Conservation (phyloP, 2,888 invertebrate species). For the Sphecodes monilicornis region DNA sequence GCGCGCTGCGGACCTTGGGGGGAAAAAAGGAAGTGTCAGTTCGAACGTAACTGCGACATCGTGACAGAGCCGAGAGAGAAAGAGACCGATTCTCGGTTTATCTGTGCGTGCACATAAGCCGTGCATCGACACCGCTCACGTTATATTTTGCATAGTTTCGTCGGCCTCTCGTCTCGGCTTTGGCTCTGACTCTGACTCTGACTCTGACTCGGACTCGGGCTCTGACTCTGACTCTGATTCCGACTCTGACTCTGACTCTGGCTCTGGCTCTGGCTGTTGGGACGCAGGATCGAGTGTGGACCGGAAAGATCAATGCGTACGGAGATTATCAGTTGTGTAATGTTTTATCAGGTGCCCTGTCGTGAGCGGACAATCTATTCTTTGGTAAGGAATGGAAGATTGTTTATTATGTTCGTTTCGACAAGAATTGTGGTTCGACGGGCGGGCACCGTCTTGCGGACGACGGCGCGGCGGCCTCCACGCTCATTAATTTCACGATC, state of each 20-base stretch:
- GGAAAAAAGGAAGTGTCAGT: constrained; percentile 61
- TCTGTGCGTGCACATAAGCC: constrained; percentile 43
- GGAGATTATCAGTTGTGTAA: constrained; percentile 53
- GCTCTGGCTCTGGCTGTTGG: background rate
- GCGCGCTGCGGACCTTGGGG: constrained; percentile 67
- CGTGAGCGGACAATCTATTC: constrained; percentile 38
- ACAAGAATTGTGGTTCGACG: background rate
- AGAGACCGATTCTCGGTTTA: constrained; percentile 26
- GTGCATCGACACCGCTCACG: background rate
- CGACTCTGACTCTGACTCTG: too few species aligned
- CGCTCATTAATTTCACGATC: background rate
- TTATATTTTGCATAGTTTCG: background rate
- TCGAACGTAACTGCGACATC: constrained; percentile 62
- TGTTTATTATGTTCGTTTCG: constrained; percentile 1
- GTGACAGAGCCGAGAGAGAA: constrained; percentile 40
- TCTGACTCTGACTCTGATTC: too few species aligned
- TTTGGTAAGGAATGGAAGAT: constrained; percentile 46
- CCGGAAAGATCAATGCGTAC: constrained; percentile 55
- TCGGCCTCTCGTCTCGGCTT: too few species aligned
- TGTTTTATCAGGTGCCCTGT: constrained; percentile 66
- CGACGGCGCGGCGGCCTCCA: background rate
- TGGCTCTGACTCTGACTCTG: background rate
- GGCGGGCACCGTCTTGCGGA: background rate
- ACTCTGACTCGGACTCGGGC: background rate
- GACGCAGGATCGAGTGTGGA: constrained; percentile 52